phyloP scores from a whole-genome alignment of 2,113 vertebrate species.

The Passer domesticus region DNA sequence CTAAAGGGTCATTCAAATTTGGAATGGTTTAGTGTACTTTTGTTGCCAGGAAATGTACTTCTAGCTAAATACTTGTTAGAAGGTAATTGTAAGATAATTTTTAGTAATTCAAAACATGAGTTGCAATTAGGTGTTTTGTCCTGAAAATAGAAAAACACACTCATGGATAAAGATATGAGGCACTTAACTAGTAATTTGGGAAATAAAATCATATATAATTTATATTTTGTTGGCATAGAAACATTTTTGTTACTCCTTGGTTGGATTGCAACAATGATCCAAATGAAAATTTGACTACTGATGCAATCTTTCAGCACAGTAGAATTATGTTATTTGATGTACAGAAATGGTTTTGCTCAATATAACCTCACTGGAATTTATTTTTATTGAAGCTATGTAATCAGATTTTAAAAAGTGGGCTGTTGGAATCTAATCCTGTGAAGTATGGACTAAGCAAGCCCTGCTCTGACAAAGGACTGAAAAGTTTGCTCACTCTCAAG shows the following conservation, averaged over 20 bases:
- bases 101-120: constrained; percentile 34
- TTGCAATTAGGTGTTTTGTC: constrained; percentile 49
- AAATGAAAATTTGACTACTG: neutral
- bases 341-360: neutral
- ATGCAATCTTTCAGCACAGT: neutral
- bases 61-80: constrained; percentile 6
- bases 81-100: constrained; percentile 32
- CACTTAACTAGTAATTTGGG: neutral
- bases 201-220: neutral
- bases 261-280: neutral
- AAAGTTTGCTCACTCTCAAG: neutral
- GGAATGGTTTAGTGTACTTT: neutral
- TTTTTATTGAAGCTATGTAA: neutral
- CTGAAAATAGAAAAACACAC: constrained; percentile 1
- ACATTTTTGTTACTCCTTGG: constrained; percentile 48
- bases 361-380: neutral
- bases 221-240: neutral
- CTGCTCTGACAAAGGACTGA: neutral
- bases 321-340: neutral
- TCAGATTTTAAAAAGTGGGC: neutral
- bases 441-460: neutral
- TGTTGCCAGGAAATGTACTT: constrained; percentile 22
- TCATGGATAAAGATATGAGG: neutral
- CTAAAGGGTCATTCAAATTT: neutral
- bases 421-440: neutral